Evolutionary conservation across 2,113 vertebrate genomes (phyloP).

Genomic region (Phyllostomus discolor): DNA sequence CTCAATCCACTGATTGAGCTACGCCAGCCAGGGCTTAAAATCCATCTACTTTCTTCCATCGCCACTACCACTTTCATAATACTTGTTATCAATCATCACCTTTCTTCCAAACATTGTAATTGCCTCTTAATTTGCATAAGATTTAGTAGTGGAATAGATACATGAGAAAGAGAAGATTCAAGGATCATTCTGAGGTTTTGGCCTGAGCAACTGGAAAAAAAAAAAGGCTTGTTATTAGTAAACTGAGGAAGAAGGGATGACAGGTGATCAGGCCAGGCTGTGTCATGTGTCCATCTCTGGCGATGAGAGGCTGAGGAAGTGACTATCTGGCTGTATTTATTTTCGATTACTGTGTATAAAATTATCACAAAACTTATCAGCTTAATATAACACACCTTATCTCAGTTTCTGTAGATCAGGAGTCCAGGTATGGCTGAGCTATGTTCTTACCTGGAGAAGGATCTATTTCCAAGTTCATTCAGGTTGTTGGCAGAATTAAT

Average conservation of each 20-base stretch:
- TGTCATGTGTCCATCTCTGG: background rate
- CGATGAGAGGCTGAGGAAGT: background rate
- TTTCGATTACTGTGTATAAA: background rate
- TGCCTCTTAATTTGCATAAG: background rate
- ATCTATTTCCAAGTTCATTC: background rate
- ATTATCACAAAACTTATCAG: background rate
- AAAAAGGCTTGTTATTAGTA: background rate
- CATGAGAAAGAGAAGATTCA: slow-evolving; percentile 22
- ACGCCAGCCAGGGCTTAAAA: no score
- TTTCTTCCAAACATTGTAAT: background rate
- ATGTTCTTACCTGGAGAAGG: background rate
- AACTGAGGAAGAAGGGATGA: background rate
- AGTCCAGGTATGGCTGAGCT: background rate
- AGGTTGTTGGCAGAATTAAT: background rate
- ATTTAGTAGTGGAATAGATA: background rate
- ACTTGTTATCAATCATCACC: background rate
- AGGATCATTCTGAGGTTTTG: background rate
- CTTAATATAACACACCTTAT: slow-evolving; percentile 15
- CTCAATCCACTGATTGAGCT: no score
- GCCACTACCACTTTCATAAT: background rate
- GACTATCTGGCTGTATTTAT: background rate
- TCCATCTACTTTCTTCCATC: background rate
- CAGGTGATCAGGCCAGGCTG: background rate
- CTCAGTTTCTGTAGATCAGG: background rate
- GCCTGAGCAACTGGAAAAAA: background rate